Base-by-base conservation (phyloP, 2,888 invertebrate species). In the Pilophorus perplexus region DNA sequence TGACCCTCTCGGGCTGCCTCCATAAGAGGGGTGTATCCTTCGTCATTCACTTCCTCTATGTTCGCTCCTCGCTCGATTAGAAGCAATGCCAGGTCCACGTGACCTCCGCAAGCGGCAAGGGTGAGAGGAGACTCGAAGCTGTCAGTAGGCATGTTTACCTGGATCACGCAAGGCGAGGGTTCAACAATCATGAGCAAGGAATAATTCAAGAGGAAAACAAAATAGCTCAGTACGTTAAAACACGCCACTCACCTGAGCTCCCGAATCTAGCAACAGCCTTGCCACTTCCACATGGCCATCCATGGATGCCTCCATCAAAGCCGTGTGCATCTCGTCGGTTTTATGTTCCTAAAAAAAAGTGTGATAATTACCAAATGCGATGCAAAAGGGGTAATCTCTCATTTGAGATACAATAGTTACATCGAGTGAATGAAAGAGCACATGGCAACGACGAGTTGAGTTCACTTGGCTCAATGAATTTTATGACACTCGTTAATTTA, bases 271-370 rank as follows among this genome's bases (percentile, higher is more conserved):
- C 71, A 99, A 82, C 71, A 98, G 82, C 73, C 93, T 82, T 6
- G 97, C 97, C 52, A 99, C 98, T 79, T 98, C 97, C 0, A 97
- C 94, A 77, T 99, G 98, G 0, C 99, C 98, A 78, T 99, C 98
- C 98, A 99, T 99, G 68, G 96, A 95, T 60, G 98, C 98, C 79
- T 99, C 98, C 97, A 99, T 98, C 46, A 99, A 82, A 46, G 98
- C 98, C 23, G 98, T 98, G 79, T 99, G 98, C 96, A 99, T 96
- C 81, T 99, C 99, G 78, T 98, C 97, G 6, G 97, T 97, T 82
- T 97, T 97, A 81, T 97, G 97, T 79, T 97, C 96, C 78, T 95
- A 85, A 10, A 18, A 27, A 8, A 18, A 40, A 16, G 40, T 18
- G 42, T 18, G 14, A n/a, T n/a, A 1, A 44, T 44, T n/a, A 5